Conservation (phyloP, 2,113 vertebrate genomes). For the Sinocyclocheilus grahami region DNA sequence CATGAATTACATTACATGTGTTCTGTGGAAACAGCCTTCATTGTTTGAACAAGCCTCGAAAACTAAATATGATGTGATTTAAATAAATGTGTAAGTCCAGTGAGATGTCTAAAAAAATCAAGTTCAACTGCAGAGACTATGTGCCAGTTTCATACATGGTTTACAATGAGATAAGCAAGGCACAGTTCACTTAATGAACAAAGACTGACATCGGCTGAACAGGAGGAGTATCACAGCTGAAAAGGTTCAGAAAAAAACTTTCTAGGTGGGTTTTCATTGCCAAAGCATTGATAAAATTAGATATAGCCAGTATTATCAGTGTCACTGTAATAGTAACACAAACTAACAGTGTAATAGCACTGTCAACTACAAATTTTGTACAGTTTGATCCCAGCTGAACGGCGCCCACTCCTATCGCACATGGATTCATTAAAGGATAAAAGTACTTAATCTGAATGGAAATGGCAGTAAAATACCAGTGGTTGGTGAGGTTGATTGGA, state of each 20-base stretch:
- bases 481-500: not conserved
- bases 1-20: no score
- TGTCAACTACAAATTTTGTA: no score
- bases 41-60: not conserved
- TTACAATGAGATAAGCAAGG: not conserved
- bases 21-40: not conserved
- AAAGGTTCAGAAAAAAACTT: not conserved
- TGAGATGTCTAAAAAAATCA: not conserved
- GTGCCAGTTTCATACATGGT: not conserved
- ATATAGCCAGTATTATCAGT: not conserved
- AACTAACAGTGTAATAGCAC: no score
- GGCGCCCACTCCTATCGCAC: no score
- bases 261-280: not conserved
- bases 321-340: no score
- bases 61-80: not conserved
- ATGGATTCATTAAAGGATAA: no score
- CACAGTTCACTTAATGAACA: not conserved
- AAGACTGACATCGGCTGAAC: not conserved
- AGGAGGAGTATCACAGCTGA: not conserved
- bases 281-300: not conserved
- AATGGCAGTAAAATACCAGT: no score
- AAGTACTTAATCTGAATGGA: no score
- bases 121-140: not conserved
- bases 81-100: not conserved
- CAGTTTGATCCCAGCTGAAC: no score